Conservation (phyloP, 2,888 invertebrate genomes). For the Galerucella nymphaeae region DNA sequence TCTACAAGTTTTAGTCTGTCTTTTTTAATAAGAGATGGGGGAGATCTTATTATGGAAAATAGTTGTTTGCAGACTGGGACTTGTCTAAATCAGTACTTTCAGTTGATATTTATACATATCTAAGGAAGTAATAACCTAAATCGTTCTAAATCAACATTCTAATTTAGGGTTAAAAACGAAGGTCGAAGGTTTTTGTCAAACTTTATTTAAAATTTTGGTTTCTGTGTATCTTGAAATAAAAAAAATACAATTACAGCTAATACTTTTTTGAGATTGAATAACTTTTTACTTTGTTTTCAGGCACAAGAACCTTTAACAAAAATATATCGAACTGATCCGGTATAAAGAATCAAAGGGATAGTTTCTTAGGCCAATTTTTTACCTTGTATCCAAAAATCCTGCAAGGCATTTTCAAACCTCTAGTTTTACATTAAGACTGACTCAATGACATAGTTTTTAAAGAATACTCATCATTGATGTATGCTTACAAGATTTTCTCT, state of each 20-base stretch:
- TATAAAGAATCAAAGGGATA: conserved; percentile 65
- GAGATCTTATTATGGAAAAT: too few relatives aligned
- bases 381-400: conserved; percentile 34
- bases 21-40: too few relatives aligned
- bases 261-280: not conserved
- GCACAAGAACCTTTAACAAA: conserved; percentile 85
- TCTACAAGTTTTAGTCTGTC: too few relatives aligned
- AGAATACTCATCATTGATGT: conserved; percentile 35
- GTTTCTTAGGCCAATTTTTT: conserved; percentile 38
- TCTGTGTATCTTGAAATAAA: too few relatives aligned
- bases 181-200: not conserved
- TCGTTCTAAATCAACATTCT: too few relatives aligned
- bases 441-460: conserved; percentile 35
- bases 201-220: not conserved
- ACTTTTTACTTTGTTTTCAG: conserved; percentile 67
- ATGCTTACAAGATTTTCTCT: conserved; percentile 31
- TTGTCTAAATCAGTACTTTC: too few relatives aligned
- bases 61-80: too few relatives aligned
- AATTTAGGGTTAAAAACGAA: not conserved
- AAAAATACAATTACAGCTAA: too few relatives aligned
- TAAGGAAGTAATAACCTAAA: too few relatives aligned
- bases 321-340: conserved; percentile 83
- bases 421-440: conserved; percentile 40
- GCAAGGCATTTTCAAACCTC: conserved; percentile 38
- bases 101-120: too few relatives aligned